Base-by-base conservation (phyloP, 2,113 vertebrate genomes). In the Halichoeres trimaculatus region DNA sequence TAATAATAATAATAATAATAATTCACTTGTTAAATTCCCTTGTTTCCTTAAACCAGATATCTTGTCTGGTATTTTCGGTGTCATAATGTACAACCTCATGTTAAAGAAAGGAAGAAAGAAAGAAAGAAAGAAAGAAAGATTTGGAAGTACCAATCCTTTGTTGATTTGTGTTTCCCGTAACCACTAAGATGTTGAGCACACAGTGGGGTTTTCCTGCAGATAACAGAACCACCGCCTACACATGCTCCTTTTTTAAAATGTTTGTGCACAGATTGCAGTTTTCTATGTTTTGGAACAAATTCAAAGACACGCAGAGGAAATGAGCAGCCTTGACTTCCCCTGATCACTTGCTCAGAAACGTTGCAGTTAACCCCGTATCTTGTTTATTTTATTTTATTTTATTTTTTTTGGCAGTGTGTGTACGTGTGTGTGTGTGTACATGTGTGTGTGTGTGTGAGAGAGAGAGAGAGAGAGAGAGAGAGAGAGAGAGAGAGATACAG, bases 301-400 rank as follows among this genome's bases (percentile, higher is more conserved):
- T 48, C n/a, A 30, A 66, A 71, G 36, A 50, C 22, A 54, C 43
- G 30, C 6, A 63, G 41, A 40, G 38, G 24, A 24, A 41, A 54
- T 10, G 22, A 10, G 41, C n/a, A 48, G 10, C 5, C 19, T 14
- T 30, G 20, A 65, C 54, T 41, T 26, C 35, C 14, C 20, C 17
- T 54, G 11, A 57, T 24, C 43, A 34, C 19, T 40, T 59, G 30
- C 8, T 19, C n/a, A 23, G 16, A 36, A 20, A 43, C 41, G 10
- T 57, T 41, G 14, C 30, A 26, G 34, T 54, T 50, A 23, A 24
- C 54, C 48, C 48, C 56, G 43, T 19, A 14, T 45, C 22, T 75
- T 12, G 10, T 58, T 55, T 67, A 36, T 36, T 60, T 50, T 65
- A 34, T 22, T 72, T 19, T n/a, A n/a, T n/a, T n/a, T n/a, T n/a